Evolutionary conservation across 1,140 invertebrate genomes (phyloP).

Genomic region (Heliothis subflexa): DNA sequence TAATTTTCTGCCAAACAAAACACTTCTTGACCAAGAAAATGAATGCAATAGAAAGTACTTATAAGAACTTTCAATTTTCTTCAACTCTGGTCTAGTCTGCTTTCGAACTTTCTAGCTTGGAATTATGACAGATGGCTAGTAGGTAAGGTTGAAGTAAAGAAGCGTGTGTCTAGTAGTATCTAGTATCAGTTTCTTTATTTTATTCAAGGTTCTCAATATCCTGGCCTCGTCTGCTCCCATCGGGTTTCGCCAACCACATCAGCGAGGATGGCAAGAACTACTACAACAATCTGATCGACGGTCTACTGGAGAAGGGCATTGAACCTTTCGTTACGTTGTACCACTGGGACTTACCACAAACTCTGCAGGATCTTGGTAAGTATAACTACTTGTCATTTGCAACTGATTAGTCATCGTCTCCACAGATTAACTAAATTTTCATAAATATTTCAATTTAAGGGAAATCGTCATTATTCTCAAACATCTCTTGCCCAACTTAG

Average conservation of each 20-base stretch:
- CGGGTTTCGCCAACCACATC: conserved; percentile 83
- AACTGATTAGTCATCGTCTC: too few species aligned
- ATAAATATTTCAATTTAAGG: too few species aligned
- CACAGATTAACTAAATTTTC: too few species aligned
- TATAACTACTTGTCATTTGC: neutral
- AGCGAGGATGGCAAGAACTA: conserved; percentile 84
- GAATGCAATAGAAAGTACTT: too few species aligned
- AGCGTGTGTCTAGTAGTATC: neutral
- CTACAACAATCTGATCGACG: conserved; percentile 61
- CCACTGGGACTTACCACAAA: conserved; percentile 62
- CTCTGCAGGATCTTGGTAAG: conserved; percentile 59
- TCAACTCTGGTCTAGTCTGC: too few species aligned
- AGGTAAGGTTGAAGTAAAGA: neutral
- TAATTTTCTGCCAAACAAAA: too few species aligned
- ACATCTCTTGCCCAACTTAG: too few species aligned
- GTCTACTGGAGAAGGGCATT: conserved; percentile 55
- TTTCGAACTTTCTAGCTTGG: too few species aligned
- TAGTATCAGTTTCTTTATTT: neutral
- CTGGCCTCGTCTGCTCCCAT: conserved; percentile 88
- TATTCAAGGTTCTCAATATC: conserved; percentile 87
- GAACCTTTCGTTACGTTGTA: conserved; percentile 62
- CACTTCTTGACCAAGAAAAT: too few species aligned
- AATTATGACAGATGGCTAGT: neutral
- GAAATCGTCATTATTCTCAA: too few species aligned
- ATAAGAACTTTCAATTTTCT: too few species aligned